Conservation (phyloP, 2,113 vertebrate genomes). For the Ciconia stormi region DNA sequence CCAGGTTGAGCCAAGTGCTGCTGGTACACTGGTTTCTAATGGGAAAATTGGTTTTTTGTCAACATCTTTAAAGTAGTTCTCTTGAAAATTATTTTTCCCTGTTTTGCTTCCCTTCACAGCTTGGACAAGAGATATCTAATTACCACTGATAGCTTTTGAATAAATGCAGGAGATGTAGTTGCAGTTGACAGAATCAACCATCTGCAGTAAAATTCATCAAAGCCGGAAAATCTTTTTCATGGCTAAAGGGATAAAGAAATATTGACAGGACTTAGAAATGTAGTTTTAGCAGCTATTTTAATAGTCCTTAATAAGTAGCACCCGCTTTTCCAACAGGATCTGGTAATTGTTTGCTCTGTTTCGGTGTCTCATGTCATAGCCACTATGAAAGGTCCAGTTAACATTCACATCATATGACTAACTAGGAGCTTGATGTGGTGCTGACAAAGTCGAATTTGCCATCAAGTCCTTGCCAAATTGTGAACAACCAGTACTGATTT, state of each 20-base stretch:
- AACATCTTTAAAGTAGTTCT: not conserved
- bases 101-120: not conserved
- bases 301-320: not conserved
- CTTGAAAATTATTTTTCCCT: not conserved
- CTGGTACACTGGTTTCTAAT: not conserved
- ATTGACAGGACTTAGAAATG: not conserved
- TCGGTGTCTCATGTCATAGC: not conserved
- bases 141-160: not conserved
- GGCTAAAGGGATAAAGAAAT: not conserved
- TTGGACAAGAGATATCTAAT: not conserved
- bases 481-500: not conserved
- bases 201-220: not conserved
- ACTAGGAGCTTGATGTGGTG: not conserved
- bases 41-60: not conserved
- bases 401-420: not conserved
- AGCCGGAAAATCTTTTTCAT: not conserved
- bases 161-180: not conserved
- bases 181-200: not conserved
- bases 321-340: not conserved
- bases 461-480: not conserved
- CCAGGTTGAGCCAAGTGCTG: not conserved
- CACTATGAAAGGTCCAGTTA: not conserved
- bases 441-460: constrained; percentile 9
- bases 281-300: not conserved
- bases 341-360: not conserved